Percentiles rank a stretch among this genome's conserved stretches.
Conservation (phyloP, 2,113 vertebrate genomes). For the Melanerpes formicivorus region DNA sequence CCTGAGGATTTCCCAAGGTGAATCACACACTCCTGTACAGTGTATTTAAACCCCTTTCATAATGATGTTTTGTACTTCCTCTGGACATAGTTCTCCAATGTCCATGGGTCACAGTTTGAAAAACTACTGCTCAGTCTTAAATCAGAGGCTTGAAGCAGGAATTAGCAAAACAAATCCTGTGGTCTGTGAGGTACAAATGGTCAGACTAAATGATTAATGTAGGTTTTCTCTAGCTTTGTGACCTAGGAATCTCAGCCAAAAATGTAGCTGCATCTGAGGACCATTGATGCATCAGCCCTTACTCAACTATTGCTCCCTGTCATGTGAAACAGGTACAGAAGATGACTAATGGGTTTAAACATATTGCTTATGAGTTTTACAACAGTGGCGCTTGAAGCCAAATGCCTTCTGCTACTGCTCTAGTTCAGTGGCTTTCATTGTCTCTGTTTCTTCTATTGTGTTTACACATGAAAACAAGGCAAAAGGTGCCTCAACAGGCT, state of each 20-base stretch:
- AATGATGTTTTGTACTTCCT: neutral
- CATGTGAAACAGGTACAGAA: neutral
- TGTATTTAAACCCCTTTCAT: neutral
- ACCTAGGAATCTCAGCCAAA: neutral
- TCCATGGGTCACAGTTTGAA: neutral
- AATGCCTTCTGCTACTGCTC: slow-evolving; percentile 15
- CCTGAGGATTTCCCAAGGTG: neutral
- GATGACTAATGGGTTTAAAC: slow-evolving; percentile 39
- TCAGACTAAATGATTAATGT: neutral
- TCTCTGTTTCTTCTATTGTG: slow-evolving; percentile 4
- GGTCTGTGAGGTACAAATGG: neutral
- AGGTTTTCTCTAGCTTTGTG: neutral
- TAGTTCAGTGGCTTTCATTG: slow-evolving; percentile 41
- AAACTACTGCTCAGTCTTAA: neutral
- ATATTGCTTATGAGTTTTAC: slow-evolving; percentile 22
- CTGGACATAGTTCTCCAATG: neutral
- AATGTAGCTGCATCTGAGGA: neutral
- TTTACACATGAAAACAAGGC: slow-evolving; percentile 19
- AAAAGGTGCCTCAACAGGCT: neutral
- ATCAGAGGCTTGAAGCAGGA: neutral
- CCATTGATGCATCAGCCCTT: neutral
- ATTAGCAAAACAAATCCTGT: neutral
- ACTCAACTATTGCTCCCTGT: neutral
- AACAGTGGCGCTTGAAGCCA: neutral
- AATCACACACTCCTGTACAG: neutral